Percentiles rank a stretch among this genome's conserved stretches.
These are phyloP conservation scores for Leptoclinus maculatus DNA, from an alignment of 2,797 vertebrate genomes.

Conservation along the genomic window DNA sequence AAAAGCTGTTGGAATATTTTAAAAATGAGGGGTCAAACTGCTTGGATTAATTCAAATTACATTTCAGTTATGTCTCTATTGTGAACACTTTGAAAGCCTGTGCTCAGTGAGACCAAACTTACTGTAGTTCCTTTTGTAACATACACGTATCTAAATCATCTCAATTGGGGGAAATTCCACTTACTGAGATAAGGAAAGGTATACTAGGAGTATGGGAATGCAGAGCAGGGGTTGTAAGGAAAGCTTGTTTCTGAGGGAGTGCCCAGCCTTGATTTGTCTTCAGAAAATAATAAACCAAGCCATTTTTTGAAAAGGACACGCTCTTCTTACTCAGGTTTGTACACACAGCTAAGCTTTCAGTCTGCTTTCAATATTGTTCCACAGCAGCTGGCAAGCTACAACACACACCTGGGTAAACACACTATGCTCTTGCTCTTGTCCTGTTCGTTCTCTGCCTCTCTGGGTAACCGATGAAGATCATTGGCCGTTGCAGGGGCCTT, in stretches of 20 bases:
- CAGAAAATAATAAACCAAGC: conserved; percentile 68
- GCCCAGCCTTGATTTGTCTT: conserved; percentile 59
- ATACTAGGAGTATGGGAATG: conserved; percentile 26
- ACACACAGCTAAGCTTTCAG: conserved; percentile 71
- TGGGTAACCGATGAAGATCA: conserved; percentile 53
- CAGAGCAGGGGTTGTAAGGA: conserved; percentile 30
- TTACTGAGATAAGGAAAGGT: conserved; percentile 34
- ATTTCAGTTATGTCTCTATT: conserved; percentile 26
- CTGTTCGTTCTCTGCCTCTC: conserved; percentile 53
- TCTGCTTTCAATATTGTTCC: conserved; percentile 79
- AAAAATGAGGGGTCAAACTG: conserved; percentile 23
- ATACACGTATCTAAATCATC: conserved; percentile 39
- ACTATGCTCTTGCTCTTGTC: conserved; percentile 62
- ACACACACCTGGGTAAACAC: conserved; percentile 87
- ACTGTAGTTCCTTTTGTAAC: conserved; percentile 19
- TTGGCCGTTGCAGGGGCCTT: conserved; percentile 51
- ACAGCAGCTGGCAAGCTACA: conserved; percentile 79
- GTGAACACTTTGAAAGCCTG: conserved; percentile 30
- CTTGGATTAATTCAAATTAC: conserved; percentile 35
- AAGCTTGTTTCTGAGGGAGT: conserved; percentile 52
- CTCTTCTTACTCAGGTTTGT: conserved; percentile 69
- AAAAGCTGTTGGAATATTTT: conserved; percentile 32
- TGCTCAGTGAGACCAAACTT: conserved; percentile 17
- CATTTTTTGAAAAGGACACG: conserved; percentile 62
- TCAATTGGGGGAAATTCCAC: conserved; percentile 11